These are phyloP conservation scores for Falco columbarius DNA, from an alignment of 2,797 vertebrate species.

Conservation along the genomic window DNA sequence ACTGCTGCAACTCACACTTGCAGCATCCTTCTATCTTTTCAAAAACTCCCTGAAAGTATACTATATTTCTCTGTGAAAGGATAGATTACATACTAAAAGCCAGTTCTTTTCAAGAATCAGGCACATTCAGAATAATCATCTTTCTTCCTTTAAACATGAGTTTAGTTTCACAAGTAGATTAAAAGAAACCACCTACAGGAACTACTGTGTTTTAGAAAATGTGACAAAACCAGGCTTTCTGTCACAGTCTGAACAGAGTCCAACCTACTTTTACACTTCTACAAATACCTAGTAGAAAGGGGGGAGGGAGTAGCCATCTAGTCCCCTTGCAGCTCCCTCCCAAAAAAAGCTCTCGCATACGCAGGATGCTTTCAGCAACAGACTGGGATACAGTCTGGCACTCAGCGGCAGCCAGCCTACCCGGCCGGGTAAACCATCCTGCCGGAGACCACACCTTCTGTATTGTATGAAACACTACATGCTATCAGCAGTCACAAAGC, in stretches of 20 bases:
- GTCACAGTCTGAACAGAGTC: background rate
- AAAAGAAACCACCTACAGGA: constrained; percentile 25
- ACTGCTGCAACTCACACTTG: background rate
- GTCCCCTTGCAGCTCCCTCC: background rate
- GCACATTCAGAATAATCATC: background rate
- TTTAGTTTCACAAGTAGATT: constrained; percentile 4
- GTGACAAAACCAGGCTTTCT: constrained; percentile 15
- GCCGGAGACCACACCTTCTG: background rate
- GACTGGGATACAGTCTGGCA: background rate
- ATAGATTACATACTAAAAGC: background rate
- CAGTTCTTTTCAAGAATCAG: background rate
- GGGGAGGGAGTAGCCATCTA: background rate
- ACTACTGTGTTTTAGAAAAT: background rate
- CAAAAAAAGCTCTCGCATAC: background rate
- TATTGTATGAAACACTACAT: rapidly evolving
- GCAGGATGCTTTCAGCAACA: background rate
- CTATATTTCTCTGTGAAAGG: background rate
- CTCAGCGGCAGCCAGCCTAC: background rate
- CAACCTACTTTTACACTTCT: constrained; percentile 4
- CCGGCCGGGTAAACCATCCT: background rate
- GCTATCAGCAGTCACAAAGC: background rate
- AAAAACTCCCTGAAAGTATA: background rate
- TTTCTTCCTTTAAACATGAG: background rate
- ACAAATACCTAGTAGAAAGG: background rate
- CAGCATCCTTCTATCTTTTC: background rate